phyloP scores from a whole-genome alignment of 1,140 invertebrate genomes.

The Scaptodrosophila lebanonensis region DNA sequence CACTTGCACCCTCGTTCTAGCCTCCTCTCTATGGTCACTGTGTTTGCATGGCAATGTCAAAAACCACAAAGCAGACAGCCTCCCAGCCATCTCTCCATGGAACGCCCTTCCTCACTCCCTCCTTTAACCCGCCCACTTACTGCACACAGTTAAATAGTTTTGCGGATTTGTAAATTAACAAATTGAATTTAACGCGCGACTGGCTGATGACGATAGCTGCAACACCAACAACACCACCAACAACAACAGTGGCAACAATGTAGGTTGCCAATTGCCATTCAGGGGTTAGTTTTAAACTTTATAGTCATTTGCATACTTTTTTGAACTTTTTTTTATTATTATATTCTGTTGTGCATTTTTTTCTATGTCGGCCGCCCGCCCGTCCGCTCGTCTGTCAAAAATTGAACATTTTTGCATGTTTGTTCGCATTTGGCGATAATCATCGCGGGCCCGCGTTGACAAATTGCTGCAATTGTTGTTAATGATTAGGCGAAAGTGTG shows the following conservation, averaged over 20 bases:
- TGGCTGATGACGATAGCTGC: constrained; percentile 22
- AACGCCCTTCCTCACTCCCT: neutral
- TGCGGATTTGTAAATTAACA: constrained; percentile 74
- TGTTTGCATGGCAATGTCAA: too few relatives aligned
- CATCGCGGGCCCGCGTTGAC: constrained; percentile 25
- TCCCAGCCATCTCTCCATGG: neutral
- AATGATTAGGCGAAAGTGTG: constrained; percentile 63
- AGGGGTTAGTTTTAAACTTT: constrained; percentile 35
- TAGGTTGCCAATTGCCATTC: too few relatives aligned
- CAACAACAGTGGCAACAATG: neutral
- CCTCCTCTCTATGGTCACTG: too few relatives aligned
- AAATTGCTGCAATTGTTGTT: constrained; percentile 73
- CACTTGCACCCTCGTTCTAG: too few relatives aligned
- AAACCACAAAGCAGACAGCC: constrained; percentile 59
- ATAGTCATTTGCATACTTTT: constrained; percentile 29
- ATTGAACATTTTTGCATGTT: constrained; percentile 61
- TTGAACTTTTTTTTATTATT: constrained; percentile 34
- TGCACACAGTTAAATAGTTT: constrained; percentile 56
- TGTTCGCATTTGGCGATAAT: constrained; percentile 45
- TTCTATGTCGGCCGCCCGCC: neutral
- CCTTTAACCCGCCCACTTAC: constrained; percentile 2
- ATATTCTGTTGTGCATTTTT: too few relatives aligned
- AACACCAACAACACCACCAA: neutral
- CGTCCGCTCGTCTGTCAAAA: constrained; percentile 25
- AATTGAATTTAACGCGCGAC: constrained; percentile 72